A percentile compares a stretch with the other conserved stretches of the same genome.
Evolutionary conservation across 2,888 invertebrate genomes (phyloP).

Genomic region (Patella caerulea): DNA sequence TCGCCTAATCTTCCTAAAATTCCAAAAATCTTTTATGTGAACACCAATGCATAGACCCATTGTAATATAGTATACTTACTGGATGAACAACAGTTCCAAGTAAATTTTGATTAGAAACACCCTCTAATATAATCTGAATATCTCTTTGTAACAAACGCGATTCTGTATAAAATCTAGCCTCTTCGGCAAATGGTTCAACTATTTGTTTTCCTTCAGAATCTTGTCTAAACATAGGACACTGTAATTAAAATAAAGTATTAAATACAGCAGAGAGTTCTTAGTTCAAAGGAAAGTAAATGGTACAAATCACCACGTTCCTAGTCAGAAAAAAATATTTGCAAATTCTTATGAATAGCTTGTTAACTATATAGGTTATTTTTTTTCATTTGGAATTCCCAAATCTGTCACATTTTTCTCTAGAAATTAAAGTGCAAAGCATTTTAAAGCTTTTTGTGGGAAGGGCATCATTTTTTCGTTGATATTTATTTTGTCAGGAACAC

Average conservation of each 20-base stretch:
- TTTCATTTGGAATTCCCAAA: too few species aligned
- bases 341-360: not conserved
- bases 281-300: not conserved
- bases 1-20: too few species aligned
- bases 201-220: conserved; percentile 73
- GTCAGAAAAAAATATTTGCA: not conserved
- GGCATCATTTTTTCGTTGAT: too few species aligned
- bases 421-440: too few species aligned
- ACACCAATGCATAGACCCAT: too few species aligned
- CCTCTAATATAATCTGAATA: conserved; percentile 86
- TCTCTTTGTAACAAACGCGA: conserved; percentile 87
- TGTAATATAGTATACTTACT: conserved; percentile 72
- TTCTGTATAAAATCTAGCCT: conserved; percentile 95
- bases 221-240: conserved; percentile 79
- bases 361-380: too few species aligned
- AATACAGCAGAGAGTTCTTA: not conserved
- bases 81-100: conserved; percentile 95
- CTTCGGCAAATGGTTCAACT: conserved; percentile 81
- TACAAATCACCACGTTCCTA: not conserved
- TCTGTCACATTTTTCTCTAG: too few species aligned
- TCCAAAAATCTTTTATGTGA: too few species aligned
- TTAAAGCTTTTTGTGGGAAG: too few species aligned
- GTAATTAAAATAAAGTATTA: conserved; percentile 25
- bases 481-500: too few species aligned
- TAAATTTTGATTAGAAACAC: conserved; percentile 88